Base-by-base conservation (phyloP, 2,797 vertebrate species). In the Sphaeramia orbicularis region DNA sequence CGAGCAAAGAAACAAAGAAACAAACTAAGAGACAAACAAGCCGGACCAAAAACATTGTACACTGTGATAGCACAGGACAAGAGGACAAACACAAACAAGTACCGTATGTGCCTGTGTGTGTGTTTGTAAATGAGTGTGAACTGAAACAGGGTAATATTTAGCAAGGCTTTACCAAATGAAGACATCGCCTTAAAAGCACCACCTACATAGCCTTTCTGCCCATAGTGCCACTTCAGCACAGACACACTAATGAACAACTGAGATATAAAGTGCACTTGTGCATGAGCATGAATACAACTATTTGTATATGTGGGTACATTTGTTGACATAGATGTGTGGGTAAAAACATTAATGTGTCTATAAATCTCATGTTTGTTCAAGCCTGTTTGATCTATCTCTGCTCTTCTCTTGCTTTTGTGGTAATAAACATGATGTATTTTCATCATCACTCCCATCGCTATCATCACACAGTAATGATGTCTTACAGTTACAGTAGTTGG, bases 101-200 rank as follows among this genome's bases (percentile, higher is more conserved):
- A 24, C n/a, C 24, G 50, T 24, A 24, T 24, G 4, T 24, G 21
- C n/a, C n/a, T 24, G 4, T 13, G 49, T 32, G 7, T 19, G 47
- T 27, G 36, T 59, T 69, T 68, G 54, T 49, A 73, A 64, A 71
- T 41, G 30, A 45, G 37, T 67, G 71, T 74, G 63, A 66, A 80
- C 43, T 74, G 63, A 66, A 80, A 47, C 2, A 15, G 37, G 48
- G 43, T 18, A 36, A 60, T 18, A 13, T 49, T 78, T 63, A 49
- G 64, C 19, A 1, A 55, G 16, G 42, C 15, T 60, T 65, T 62
- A 63, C 66, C 16, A 67, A 78, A 76, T 40, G 42, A 72, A 71
- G 41, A 63, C 44, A 14, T 12, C 6, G 11, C 44, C 14, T 55
- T 27, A 10, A 50, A 59, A 42, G 42, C 60, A 51, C 40, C 62